Conservation (phyloP, 2,888 invertebrate species). For the Sicus ferrugineus region DNA sequence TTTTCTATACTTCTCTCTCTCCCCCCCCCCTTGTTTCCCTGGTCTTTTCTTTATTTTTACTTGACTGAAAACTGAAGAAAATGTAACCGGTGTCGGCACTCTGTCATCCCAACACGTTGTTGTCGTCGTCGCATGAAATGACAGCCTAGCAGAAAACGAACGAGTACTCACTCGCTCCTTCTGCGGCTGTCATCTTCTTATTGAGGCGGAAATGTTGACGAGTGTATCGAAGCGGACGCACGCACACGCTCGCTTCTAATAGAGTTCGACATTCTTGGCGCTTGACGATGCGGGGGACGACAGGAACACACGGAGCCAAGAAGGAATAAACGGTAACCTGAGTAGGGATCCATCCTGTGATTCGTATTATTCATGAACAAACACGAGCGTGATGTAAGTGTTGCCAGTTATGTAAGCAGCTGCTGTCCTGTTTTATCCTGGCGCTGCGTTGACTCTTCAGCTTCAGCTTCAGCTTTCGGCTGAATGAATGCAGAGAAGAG, state of each 20-base stretch:
- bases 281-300: neutral
- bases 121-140: neutral
- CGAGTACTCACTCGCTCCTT: slow-evolving; percentile 13
- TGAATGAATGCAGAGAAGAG: too few relatives aligned
- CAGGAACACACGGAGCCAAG: too few relatives aligned
- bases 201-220: slow-evolving; percentile 31
- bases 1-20: neutral
- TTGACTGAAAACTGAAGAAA: neutral
- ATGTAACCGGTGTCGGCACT: neutral
- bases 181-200: slow-evolving; percentile 24
- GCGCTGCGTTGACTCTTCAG: neutral
- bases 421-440: too few relatives aligned
- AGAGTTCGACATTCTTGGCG: too few relatives aligned
- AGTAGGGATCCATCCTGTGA: neutral
- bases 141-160: neutral
- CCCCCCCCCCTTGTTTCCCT: neutral
- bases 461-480: too few relatives aligned
- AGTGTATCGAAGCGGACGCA: slow-evolving; percentile 14
- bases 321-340: too few relatives aligned
- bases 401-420: neutral
- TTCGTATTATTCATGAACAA: slow-evolving; percentile 2
- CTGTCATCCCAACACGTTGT: neutral
- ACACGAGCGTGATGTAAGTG: slow-evolving; percentile 24
- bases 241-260: neutral
- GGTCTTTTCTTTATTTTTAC: neutral